Evolutionary conservation across 2,888 invertebrate genomes (phyloP), one percentile per base, ranked within the genome.

Genomic region (Antheraea assamensis): DNA sequence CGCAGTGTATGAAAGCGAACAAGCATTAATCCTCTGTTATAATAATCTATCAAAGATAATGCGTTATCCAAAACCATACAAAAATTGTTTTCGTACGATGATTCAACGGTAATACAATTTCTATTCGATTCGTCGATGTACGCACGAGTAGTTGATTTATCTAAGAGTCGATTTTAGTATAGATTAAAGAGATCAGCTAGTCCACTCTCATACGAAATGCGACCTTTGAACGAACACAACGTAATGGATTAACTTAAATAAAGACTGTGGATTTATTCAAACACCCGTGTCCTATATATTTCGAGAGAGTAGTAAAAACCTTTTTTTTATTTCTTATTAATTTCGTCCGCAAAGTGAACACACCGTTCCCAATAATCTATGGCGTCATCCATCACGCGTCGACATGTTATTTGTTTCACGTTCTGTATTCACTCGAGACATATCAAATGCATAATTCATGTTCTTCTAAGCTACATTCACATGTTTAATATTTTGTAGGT

Each of bases 361-460:
- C 30, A 4, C 61, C 5, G 61, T 64, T 71, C 49, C 52, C 30
- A n/a, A 10, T 55, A n/a, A 58, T 2, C 58, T 71, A 58, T 71
- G 52, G 31, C 30, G 19, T 31, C 52, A 71, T 68, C 74, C 31
- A 31, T 72, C 74, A 66, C 68, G 42, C 68, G 71, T 71, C 71
- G 52, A 74, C 71, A 58, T 70, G 52, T 74, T 74, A 74, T 74
- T 74, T 74, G 71, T 74, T 74, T 31, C 68, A 15, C 71, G 58
- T 27, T 66, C 71, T 55, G 74, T 71, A 74, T 74, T 74, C 52
- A 71, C 71, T 74, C 71, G 35, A 66, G 66, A 68, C 47, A 71
- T 42, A 70, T 73, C 49, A 55, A 35, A 74, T 74, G 71, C 74
- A 74, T 74, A 66, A 74, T 74, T 72, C 74, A 74, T 68, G 55